Conservation (phyloP, 2,888 invertebrate genomes). For the Deladenus siricidicola region DNA sequence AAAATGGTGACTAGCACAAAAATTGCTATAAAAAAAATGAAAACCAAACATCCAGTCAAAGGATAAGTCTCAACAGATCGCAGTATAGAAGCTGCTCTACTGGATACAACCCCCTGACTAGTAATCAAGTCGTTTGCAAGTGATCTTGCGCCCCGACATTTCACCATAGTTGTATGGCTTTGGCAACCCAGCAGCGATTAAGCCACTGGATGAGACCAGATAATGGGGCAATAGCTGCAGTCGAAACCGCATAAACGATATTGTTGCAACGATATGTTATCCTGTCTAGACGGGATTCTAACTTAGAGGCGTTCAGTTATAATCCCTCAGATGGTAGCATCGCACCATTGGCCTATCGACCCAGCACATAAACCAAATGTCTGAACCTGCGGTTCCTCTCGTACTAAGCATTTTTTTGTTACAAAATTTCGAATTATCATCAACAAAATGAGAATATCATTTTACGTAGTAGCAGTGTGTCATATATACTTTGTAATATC, state of each 20-base stretch:
- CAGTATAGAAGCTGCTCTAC: constrained; percentile 60
- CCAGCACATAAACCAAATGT: constrained; percentile 63
- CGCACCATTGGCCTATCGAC: constrained; percentile 64
- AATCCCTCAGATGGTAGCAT: constrained; percentile 65
- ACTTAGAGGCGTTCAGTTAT: constrained; percentile 60
- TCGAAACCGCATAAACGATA: constrained; percentile 19
- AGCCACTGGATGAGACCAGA: constrained; percentile 43
- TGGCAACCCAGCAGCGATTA: too few relatives aligned
- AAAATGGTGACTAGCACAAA: too few relatives aligned
- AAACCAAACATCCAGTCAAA: too few relatives aligned
- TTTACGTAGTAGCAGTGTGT: too few relatives aligned
- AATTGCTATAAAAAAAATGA: too few relatives aligned
- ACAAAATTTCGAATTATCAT: too few relatives aligned
- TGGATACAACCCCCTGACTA: constrained; percentile 63
- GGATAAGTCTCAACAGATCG: constrained; percentile 64
- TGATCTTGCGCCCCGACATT: constrained; percentile 63
- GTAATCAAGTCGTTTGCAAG: constrained; percentile 63
- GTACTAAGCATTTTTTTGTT: too few relatives aligned
- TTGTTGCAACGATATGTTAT: constrained; percentile 19
- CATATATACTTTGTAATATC: too few relatives aligned
- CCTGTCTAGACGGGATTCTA: constrained; percentile 61
- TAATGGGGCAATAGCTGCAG: constrained; percentile 22
- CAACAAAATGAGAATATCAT: too few relatives aligned
- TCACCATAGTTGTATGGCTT: too few relatives aligned
- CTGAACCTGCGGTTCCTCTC: constrained; percentile 58